Conservation (phyloP, 2,888 invertebrate species). For the Acanthopleura granulata region DNA sequence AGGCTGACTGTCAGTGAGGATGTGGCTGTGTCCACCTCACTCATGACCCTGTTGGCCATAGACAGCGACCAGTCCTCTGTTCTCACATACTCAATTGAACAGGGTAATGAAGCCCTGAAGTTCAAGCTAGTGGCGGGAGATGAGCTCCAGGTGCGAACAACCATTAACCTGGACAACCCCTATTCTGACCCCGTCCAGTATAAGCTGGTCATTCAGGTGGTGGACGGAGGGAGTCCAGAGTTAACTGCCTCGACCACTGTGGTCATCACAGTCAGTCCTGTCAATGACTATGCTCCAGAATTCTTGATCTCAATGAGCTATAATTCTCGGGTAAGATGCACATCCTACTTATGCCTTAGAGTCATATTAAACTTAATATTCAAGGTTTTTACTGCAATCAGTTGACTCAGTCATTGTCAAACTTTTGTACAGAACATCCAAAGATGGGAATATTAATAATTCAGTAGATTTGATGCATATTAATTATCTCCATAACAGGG, state of each 20-base stretch:
- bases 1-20: conserved; percentile 23
- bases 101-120: conserved; percentile 28
- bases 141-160: conserved; percentile 33
- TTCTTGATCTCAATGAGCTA: neutral
- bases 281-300: neutral
- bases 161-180: conserved; percentile 28
- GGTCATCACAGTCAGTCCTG: neutral
- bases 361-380: neutral
- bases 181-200: conserved; percentile 22
- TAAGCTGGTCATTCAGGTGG: conserved; percentile 27
- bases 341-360: neutral
- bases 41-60: conserved; percentile 22
- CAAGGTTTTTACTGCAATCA: too few relatives aligned
- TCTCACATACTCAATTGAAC: conserved; percentile 31
- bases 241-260: conserved; percentile 23
- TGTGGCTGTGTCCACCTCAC: conserved; percentile 6
- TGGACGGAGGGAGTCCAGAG: conserved; percentile 29
- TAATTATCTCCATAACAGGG: too few relatives aligned
- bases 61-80: conserved; percentile 28
- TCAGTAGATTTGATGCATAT: too few relatives aligned
- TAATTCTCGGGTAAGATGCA: neutral
- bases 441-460: too few relatives aligned
- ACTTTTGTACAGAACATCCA: too few relatives aligned
- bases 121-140: conserved; percentile 29
- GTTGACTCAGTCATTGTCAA: too few relatives aligned